Base-by-base conservation (phyloP, 2,797 vertebrate species). In the Chromobotia macracanthus region DNA sequence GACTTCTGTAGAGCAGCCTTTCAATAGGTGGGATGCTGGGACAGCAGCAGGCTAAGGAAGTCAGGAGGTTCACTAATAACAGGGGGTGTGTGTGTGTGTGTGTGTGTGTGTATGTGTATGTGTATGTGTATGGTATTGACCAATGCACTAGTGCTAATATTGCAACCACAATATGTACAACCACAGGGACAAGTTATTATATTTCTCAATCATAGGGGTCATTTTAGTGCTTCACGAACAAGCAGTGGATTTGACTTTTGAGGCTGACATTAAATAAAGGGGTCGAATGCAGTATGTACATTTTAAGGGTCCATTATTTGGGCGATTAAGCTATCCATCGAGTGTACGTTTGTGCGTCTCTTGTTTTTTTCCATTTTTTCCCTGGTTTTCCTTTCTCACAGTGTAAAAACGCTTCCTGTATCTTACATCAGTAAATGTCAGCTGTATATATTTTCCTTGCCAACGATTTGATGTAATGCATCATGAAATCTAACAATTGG, bases 1-100 rank as follows among this genome's bases (percentile, higher is more conserved):
- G 21, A 55, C 35, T 66, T 78, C 11, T 53, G 80, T 76, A 81
- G 88, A 84, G 85, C 88, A 64, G 63, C 75, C 73, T 61, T 75
- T 85, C 69, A 80, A 77, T 78, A 81, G 73, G 60, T 75, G 31
- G 53, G 65, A 79, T 75, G 75, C 66, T 83, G 78, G 50, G 80
- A 73, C 28, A 81, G 41, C 79, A 78, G 75, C 75, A 44, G 82
- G 75, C 70, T 79, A 70, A 81, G 78, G 82, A 82, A 83, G 75
- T 85, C 71, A 66, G 75, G 67, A 85, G 79, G 71, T 79, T 79
- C 61, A 67, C 67, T 79, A 72, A 79, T 79, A 55, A 79, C 23
- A 65, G 77, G 61, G 68, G 46, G n/a, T n/a, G n/a, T n/a, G n/a
- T n/a, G n/a, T n/a, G n/a, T n/a, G n/a, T n/a, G n/a, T 74, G 69